Evolutionary conservation across 92 coral and sea anemone species (phyloP).

Genomic region (Phenganax marumi): DNA sequence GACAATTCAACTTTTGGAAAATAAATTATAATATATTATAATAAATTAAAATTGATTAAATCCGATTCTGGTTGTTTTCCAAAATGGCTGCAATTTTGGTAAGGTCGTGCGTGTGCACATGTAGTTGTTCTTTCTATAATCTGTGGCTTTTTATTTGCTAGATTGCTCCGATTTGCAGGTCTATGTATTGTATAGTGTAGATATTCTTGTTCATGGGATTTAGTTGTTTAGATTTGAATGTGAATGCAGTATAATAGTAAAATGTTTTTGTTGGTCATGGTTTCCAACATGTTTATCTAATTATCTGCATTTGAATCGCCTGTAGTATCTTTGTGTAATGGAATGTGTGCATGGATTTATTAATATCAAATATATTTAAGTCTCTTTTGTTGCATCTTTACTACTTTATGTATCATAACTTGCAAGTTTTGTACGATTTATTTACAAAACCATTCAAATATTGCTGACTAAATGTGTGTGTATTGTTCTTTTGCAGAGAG

Average conservation of each 20-base stretch:
- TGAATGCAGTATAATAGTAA: too few relatives aligned
- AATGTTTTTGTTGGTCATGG: too few relatives aligned
- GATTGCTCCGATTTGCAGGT: too few relatives aligned
- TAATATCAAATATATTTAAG: not conserved
- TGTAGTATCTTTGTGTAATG: not conserved
- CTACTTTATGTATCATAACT: not conserved
- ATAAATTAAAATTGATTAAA: too few relatives aligned
- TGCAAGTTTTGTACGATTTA: not conserved
- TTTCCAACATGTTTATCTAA: not conserved
- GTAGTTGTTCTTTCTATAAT: not conserved
- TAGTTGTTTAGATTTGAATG: too few relatives aligned
- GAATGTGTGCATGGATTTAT: not conserved
- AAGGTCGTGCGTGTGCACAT: slow-evolving; percentile 25
- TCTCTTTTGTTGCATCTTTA: not conserved
- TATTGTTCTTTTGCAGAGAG: slow-evolving; percentile 26
- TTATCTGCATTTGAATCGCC: not conserved
- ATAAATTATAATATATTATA: too few relatives aligned
- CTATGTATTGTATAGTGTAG: too few relatives aligned
- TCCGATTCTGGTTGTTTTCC: slow-evolving; percentile 2
- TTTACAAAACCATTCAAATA: not conserved
- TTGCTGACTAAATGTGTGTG: not conserved
- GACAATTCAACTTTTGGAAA: too few relatives aligned
- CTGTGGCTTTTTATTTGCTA: not conserved
- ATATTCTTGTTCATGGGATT: too few relatives aligned
- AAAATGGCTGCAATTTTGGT: slow-evolving; percentile 44